Conservation (phyloP, 2,797 vertebrate species). For the Molothrus ater region DNA sequence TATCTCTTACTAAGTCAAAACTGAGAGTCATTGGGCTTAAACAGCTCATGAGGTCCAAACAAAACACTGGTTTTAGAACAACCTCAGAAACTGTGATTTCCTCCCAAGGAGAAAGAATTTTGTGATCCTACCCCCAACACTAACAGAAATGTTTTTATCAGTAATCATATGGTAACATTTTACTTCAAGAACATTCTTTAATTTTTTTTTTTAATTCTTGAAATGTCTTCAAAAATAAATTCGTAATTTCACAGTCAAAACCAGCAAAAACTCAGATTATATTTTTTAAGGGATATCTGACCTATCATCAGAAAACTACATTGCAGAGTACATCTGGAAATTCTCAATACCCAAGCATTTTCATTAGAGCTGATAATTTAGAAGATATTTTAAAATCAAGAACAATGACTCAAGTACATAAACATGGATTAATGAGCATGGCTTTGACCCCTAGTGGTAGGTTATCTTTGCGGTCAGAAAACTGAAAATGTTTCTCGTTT, state of each 20-base stretch:
- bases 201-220: not conserved
- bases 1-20: not conserved
- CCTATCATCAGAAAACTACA: not conserved
- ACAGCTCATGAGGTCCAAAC: not conserved
- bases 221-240: not conserved
- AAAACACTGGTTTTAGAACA: not conserved
- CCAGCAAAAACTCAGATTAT: not conserved
- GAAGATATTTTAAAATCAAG: not conserved
- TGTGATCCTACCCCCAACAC: not conserved
- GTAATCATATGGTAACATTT: not conserved
- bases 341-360: not conserved
- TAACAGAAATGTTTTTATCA: not conserved
- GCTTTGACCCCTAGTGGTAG: not conserved
- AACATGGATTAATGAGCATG: not conserved
- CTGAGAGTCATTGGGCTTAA: not conserved
- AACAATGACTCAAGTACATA: not conserved
- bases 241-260: not conserved
- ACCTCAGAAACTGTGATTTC: not conserved
- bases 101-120: not conserved
- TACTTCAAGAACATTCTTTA: not conserved
- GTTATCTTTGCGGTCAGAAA: not conserved
- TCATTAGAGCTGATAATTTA: not conserved
- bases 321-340: not conserved
- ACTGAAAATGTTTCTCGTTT: not conserved
- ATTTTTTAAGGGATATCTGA: not conserved